Evolutionary conservation across 2,113 vertebrate species (phyloP).

Genomic region (Burhinus oedicnemus): DNA sequence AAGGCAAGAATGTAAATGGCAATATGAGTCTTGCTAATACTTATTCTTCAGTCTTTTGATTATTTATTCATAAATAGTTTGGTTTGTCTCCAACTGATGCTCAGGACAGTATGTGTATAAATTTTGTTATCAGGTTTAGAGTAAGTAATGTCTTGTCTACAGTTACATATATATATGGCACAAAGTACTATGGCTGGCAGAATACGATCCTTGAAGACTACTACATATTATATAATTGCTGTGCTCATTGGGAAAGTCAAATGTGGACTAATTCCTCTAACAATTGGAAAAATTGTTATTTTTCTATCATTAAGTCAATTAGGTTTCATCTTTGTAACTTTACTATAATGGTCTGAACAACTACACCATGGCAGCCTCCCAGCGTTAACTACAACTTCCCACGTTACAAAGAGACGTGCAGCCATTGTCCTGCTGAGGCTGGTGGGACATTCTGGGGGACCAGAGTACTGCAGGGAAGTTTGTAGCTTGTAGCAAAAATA

Average conservation of each 20-base stretch:
- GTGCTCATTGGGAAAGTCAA: not conserved
- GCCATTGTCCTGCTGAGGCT: not conserved
- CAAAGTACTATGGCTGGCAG: not conserved
- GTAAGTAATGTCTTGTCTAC: not conserved
- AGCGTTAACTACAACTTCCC: not conserved
- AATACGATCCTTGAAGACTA: not conserved
- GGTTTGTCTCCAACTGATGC: not conserved
- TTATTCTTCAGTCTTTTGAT: not conserved
- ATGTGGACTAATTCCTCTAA: not conserved
- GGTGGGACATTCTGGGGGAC: accelerated
- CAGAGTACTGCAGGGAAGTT: not conserved
- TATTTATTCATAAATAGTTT: not conserved
- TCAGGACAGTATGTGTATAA: not conserved
- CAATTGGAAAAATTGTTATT: not conserved
- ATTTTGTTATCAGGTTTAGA: not conserved
- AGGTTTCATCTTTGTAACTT: not conserved
- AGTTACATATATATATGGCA: not conserved
- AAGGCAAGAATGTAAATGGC: not conserved
- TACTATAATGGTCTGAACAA: not conserved
- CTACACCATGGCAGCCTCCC: not conserved
- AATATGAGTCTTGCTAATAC: not conserved
- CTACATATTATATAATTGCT: not conserved
- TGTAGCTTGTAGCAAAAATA: not conserved
- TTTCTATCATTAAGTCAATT: not conserved
- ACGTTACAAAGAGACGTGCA: not conserved